Conservation (phyloP, 2,797 vertebrate genomes). For the Leptatherina wallacei region DNA sequence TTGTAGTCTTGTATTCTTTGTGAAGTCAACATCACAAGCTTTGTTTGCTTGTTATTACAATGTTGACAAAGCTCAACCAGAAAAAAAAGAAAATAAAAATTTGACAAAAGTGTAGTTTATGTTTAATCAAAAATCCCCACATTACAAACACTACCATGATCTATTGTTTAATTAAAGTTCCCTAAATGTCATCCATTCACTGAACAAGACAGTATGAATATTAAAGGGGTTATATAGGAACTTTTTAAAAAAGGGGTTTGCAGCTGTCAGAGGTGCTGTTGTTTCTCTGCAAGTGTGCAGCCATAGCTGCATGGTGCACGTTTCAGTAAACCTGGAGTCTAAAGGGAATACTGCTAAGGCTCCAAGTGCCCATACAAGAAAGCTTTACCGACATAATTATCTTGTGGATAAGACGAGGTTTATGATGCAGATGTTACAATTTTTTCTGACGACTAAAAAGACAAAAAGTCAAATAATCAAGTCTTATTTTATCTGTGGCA, state of each 20-base stretch:
- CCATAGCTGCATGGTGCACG: neutral
- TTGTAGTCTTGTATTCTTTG: conserved; percentile 6
- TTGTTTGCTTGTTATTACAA: conserved; percentile 2
- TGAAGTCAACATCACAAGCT: conserved; percentile 3
- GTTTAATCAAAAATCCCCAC: neutral
- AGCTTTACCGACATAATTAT: neutral
- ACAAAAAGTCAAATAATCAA: neutral
- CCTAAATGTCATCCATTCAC: neutral
- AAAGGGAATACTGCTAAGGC: neutral
- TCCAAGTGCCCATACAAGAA: neutral
- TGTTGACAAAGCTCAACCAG: neutral
- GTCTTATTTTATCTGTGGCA: neutral
- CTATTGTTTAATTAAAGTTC: neutral
- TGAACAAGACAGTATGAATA: neutral
- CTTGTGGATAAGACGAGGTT: neutral
- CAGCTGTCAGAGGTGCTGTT: neutral
- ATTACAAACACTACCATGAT: neutral
- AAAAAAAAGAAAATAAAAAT: neutral
- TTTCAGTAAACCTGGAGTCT: neutral
- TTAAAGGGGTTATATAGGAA: neutral
- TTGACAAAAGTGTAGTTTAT: neutral
- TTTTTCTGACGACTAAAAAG: neutral
- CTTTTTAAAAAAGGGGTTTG: neutral
- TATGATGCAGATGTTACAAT: neutral
- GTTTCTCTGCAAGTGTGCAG: neutral